Conservation (phyloP, 2,113 vertebrate species). For the Microtus montanus region DNA sequence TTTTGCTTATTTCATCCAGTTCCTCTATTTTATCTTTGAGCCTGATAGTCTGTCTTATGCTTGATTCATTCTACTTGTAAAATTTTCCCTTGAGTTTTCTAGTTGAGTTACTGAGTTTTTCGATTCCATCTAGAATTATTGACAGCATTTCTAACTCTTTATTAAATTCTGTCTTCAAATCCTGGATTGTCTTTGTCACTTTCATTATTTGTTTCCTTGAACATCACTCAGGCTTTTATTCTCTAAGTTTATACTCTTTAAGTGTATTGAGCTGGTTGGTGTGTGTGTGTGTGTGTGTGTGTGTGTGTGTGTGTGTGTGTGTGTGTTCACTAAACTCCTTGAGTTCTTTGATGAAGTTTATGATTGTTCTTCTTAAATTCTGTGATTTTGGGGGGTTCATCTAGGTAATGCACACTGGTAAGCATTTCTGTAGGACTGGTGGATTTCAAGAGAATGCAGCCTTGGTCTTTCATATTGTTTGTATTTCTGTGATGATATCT, state of each 20-base stretch:
- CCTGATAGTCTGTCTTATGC: neutral
- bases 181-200: neutral
- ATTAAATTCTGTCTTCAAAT: neutral
- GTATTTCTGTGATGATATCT: neutral
- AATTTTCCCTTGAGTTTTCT: neutral
- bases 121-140: neutral
- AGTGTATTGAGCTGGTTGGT: neutral
- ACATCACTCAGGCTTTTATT: neutral
- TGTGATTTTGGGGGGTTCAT: neutral
- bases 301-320: neutral
- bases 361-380: neutral
- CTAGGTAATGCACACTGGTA: neutral
- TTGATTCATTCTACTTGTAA: neutral
- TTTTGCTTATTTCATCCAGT: neutral
- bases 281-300: too few relatives aligned
- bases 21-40: neutral
- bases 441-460: neutral
- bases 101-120: neutral
- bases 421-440: neutral
- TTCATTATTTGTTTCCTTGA: neutral
- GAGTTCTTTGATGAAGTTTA: neutral
- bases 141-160: neutral
- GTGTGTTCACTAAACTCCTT: neutral
- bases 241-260: neutral
- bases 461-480: neutral